Evolutionary conservation across 2,113 vertebrate genomes (phyloP).

Genomic region (Mus spicilegus): DNA sequence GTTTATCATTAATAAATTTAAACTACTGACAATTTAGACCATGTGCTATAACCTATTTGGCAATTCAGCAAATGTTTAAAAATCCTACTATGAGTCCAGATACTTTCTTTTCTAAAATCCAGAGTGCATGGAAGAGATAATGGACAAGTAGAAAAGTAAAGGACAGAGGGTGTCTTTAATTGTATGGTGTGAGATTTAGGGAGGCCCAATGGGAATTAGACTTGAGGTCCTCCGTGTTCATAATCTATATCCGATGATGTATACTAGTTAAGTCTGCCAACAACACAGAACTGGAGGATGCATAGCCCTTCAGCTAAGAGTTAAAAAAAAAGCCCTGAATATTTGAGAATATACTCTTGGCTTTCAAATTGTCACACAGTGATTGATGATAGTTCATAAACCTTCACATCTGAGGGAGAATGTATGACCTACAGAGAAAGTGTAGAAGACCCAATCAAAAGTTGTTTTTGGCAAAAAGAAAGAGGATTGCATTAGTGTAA

Average conservation of each 20-base stretch:
- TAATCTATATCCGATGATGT: conserved; percentile 56
- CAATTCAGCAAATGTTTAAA: conserved; percentile 34
- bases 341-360: conserved; percentile 17
- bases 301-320: neutral
- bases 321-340: neutral
- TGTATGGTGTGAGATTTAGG: conserved; percentile 55
- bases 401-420: conserved; percentile 40
- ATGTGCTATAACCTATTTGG: conserved; percentile 3
- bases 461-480: conserved; percentile 73
- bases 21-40: neutral
- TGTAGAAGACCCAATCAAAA: conserved; percentile 63
- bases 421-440: conserved; percentile 40
- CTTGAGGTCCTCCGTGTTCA: conserved; percentile 32
- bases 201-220: neutral
- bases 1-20: neutral
- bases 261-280: conserved; percentile 60
- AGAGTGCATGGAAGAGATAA: conserved; percentile 2
- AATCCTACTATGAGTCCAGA: conserved; percentile 32
- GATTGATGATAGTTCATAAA: conserved; percentile 30
- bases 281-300: conserved; percentile 43
- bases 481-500: conserved; percentile 67
- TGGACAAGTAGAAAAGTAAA: conserved; percentile 37
- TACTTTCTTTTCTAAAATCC: conserved; percentile 40
- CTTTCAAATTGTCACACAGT: conserved; percentile 52
- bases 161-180: conserved; percentile 42